A percentile compares a stretch with the other conserved stretches of the same genome.
Evolutionary conservation across 1,140 invertebrate genomes (phyloP).

Genomic region (Theocolax elegans): DNA sequence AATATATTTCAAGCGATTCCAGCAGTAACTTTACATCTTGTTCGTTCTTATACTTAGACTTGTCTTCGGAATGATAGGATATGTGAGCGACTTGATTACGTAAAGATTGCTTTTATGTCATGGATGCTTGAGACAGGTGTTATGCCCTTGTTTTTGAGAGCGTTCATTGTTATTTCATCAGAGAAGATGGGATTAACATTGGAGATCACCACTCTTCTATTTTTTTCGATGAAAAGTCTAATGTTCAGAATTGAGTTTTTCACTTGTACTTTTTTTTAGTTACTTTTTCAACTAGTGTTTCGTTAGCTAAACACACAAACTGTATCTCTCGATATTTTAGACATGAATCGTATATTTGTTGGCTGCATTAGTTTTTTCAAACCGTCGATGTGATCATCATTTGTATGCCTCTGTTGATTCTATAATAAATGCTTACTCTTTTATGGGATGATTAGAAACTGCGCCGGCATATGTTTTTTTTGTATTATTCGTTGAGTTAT

Average conservation of each 20-base stretch:
- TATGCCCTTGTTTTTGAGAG: not conserved
- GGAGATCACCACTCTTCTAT: slow-evolving; percentile 12
- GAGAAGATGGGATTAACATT: not conserved
- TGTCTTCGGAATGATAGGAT: not conserved
- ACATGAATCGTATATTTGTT: not conserved
- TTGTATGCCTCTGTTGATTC: not conserved
- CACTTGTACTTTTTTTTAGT: not conserved
- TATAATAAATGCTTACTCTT: not conserved
- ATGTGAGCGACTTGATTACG: not conserved
- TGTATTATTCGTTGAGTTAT: too few species aligned
- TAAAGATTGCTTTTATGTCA: not conserved
- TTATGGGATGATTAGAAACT: too few species aligned
- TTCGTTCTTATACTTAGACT: not conserved
- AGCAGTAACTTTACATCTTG: too few species aligned
- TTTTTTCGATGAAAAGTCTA: not conserved
- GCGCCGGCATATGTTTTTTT: too few species aligned
- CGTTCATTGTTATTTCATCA: not conserved
- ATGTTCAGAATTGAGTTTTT: not conserved
- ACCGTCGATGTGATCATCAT: too few species aligned
- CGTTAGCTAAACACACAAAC: not conserved
- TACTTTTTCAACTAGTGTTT: not conserved
- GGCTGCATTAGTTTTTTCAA: not conserved
- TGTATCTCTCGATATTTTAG: not conserved
- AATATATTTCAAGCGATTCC: too few species aligned
- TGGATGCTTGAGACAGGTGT: not conserved